Evolutionary conservation across 1,140 invertebrate genomes (phyloP).

Genomic region (Drosophila sechellia): DNA sequence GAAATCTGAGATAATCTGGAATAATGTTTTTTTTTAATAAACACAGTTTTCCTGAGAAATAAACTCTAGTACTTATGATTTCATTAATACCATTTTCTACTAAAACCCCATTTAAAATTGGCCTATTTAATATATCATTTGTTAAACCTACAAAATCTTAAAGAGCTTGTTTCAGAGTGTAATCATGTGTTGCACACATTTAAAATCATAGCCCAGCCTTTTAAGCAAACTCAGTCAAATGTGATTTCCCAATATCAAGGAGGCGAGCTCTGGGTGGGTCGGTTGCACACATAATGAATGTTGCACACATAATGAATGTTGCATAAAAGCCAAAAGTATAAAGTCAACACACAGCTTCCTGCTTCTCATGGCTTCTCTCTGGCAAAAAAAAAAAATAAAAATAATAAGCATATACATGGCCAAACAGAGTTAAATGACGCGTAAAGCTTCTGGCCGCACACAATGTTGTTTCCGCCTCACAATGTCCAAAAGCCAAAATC

Average conservation of each 20-base stretch:
- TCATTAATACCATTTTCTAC: no score
- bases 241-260: conserved; percentile 29
- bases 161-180: background rate
- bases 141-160: background rate
- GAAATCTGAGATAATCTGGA: background rate
- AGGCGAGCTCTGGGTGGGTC: background rate
- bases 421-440: conserved; percentile 41
- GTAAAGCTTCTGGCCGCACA: conserved; percentile 34
- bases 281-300: conserved; percentile 13
- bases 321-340: conserved; percentile 62
- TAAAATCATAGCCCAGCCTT: conserved; percentile 3
- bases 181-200: conserved; percentile 27
- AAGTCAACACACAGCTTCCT: conserved; percentile 46
- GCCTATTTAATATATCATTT: no score
- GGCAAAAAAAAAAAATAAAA: conserved; percentile 31
- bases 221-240: conserved; percentile 7
- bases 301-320: conserved; percentile 68
- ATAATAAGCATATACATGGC: conserved; percentile 51
- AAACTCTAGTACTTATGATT: no score
- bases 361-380: conserved; percentile 6
- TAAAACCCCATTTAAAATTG: no score
- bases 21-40: no score
- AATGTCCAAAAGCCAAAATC: conserved; percentile 37
- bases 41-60: no score
- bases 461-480: conserved; percentile 38